Evolutionary conservation across 2,113 vertebrate species (phyloP), one percentile per base, ranked within the genome.

Genomic region (Heterocephalus glaber): DNA sequence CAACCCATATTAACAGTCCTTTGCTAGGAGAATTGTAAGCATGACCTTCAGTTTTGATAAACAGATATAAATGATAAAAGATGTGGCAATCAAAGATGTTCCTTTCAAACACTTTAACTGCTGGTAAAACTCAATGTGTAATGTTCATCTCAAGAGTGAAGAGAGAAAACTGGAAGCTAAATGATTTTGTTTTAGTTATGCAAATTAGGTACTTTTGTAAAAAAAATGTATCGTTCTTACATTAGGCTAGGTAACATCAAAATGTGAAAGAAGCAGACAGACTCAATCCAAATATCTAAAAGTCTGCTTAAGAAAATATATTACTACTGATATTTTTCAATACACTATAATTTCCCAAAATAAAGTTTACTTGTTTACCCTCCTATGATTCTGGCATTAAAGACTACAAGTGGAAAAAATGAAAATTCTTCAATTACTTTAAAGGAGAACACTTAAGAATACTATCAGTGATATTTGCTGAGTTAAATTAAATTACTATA

Each of bases 41-140:
- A 33, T 41, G 35, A 96, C 79, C 56, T 92, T 90, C 12, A 58
- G 28, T 93, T 95, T 68, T 92, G 28, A 68, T 93, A 92, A 94
- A 70, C 16, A 83, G 68, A 84, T 56, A 86, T n/a, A 94, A 92
- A n/a, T 65, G 17, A 82, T 52, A 94, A 95, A 93, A 87, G 11
- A 96, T 28, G 16, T 68, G 54, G 49, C 7, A 35, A 85, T 72
- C 33, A 94, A 85, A 49, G n/a, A 49, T 68, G 6, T 88, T 83
- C 88, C 41, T 76, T 87, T 86, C 35, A 89, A 96, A 88, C 86
- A 54, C 63, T 77, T 6, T 30, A 60, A 52, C 12, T 74, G 38
- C 28, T 79, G 20, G 54, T 60, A 95, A 95, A 85, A 90, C 82
- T 95, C 56, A 94, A 63, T 52, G 17, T 86, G 28, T 74, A 92